phyloP scores from a whole-genome alignment of 2,888 invertebrate species.

The Eupithecia subfuscata region DNA sequence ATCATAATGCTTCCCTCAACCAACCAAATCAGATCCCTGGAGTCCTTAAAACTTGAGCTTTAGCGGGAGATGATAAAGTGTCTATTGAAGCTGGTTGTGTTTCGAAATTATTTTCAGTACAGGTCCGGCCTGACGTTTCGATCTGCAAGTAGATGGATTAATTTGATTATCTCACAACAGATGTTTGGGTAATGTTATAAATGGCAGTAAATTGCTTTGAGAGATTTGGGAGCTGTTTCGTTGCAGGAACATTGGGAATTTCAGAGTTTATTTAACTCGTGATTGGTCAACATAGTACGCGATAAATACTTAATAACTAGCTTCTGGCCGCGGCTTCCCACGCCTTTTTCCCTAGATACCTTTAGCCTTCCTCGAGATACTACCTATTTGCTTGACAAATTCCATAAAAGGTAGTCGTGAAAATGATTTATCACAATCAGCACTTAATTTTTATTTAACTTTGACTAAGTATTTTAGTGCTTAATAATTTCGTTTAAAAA shows the following conservation, averaged over 20 bases:
- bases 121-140: constrained; percentile 80
- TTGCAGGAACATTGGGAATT: neutral
- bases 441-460: no score
- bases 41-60: constrained; percentile 9
- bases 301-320: neutral
- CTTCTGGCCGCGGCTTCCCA: neutral
- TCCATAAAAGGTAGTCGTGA: no score
- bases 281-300: neutral
- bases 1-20: constrained; percentile 68
- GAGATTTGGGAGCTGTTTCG: constrained; percentile 8
- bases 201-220: constrained; percentile 19
- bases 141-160: constrained; percentile 82
- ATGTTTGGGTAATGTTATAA: constrained; percentile 59
- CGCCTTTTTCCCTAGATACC: neutral
- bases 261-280: neutral
- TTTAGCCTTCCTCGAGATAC: neutral
- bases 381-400: no score
- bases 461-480: no score
- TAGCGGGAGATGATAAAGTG: constrained; percentile 34
- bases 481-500: no score
- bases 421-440: no score
- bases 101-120: constrained; percentile 79
- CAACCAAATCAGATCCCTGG: constrained; percentile 52
- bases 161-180: constrained; percentile 81
- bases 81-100: constrained; percentile 54